These are phyloP conservation scores for Xylota segnis DNA, from an alignment of 2,888 invertebrate species.

Conservation along the genomic window DNA sequence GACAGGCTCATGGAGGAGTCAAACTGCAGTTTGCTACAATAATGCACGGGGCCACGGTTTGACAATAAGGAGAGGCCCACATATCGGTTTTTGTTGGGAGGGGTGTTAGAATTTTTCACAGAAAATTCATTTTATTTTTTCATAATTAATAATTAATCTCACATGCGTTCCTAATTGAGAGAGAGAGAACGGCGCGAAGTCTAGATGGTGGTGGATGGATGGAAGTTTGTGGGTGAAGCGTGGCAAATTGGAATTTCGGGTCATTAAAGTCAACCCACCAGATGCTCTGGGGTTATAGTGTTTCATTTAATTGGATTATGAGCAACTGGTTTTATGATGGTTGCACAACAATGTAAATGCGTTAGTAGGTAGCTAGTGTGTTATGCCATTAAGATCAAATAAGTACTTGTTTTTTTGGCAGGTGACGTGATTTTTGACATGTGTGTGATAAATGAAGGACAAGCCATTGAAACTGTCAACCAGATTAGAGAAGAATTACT, in stretches of 20 bases:
- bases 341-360: slow-evolving; percentile 45
- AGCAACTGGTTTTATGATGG: slow-evolving; percentile 40
- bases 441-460: not conserved
- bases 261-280: slow-evolving; percentile 70
- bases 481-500: not conserved
- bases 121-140: slow-evolving; percentile 16
- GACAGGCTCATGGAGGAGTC: not conserved
- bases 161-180: slow-evolving; percentile 66
- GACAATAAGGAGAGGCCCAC: slow-evolving; percentile 38
- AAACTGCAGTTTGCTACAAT: slow-evolving; percentile 25
- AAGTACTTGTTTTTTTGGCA: slow-evolving; percentile 44
- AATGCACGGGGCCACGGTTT: slow-evolving; percentile 21
- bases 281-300: slow-evolving; percentile 48
- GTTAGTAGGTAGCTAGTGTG: slow-evolving; percentile 21
- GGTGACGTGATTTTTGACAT: not conserved
- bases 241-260: slow-evolving; percentile 70
- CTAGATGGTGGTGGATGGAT: not conserved
- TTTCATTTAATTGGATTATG: slow-evolving; percentile 63
- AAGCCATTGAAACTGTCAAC: not conserved
- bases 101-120: slow-evolving; percentile 34
- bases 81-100: slow-evolving; percentile 4
- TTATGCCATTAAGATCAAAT: slow-evolving; percentile 19
- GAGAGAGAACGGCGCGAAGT: slow-evolving; percentile 23
- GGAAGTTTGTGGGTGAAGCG: slow-evolving; percentile 59
- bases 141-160: slow-evolving; percentile 49